These are phyloP conservation scores for Brachylomia viminalis DNA, from an alignment of 2,888 invertebrate species.

Conservation along the genomic window DNA sequence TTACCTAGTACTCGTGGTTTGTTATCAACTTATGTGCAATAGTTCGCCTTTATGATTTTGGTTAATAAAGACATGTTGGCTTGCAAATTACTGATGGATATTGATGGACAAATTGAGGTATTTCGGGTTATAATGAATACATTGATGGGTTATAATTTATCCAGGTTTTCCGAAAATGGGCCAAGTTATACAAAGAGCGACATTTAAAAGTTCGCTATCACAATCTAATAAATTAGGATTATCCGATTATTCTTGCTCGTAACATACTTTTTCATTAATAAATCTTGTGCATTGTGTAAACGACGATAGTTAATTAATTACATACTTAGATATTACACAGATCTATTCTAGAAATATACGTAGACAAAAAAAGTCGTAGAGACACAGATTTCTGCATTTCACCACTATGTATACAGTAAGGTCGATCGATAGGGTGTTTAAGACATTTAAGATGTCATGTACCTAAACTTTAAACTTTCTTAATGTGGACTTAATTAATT, in stretches of 20 bases:
- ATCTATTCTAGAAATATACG: conserved; percentile 20
- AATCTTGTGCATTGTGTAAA: conserved; percentile 45
- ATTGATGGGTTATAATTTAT: neutral
- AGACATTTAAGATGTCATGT: neutral
- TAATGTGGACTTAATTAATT: conserved; percentile 17
- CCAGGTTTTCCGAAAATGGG: conserved; percentile 5
- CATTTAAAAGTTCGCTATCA: neutral
- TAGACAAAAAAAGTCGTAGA: conserved; percentile 39
- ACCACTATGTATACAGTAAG: neutral
- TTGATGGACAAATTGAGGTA: neutral
- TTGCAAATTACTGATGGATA: conserved; percentile 4
- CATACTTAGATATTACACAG: conserved; percentile 38
- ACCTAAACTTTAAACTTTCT: conserved; percentile 23
- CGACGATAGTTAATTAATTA: conserved; percentile 26
- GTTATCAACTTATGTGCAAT: conserved; percentile 36
- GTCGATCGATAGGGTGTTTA: neutral
- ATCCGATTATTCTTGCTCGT: neutral
- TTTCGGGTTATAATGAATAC: conserved; percentile 9
- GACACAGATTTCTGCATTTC: conserved; percentile 31
- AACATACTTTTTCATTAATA: conserved; percentile 23
- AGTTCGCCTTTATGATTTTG: conserved; percentile 29
- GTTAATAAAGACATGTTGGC: conserved; percentile 1
- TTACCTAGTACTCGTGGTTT: conserved; percentile 73
- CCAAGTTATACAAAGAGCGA: neutral
- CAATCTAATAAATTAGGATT: conserved; percentile 1